Evolutionary conservation across 2,113 vertebrate genomes (phyloP), one percentile per base, ranked within the genome.

Genomic region (Nothobranchius furzeri): DNA sequence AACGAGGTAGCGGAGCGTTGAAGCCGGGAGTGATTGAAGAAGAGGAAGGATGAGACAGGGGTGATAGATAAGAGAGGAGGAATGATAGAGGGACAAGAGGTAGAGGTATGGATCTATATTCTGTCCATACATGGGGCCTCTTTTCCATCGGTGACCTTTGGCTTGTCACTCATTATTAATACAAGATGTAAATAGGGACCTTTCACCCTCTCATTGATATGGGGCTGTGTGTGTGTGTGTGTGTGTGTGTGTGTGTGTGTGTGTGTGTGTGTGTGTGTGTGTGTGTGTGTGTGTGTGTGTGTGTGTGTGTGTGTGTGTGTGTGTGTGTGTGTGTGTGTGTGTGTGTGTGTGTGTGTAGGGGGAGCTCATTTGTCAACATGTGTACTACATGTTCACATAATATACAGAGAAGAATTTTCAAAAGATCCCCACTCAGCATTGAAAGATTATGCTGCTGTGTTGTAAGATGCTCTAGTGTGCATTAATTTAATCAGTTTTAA

Each of bases 121-220:
- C 89, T 86, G 73, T 85, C 82, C 85, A 85, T 87, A 90, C 66
- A 3, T 74, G 78, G 85, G 85, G 86, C 86, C 82, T 85, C 84
- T 79, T 86, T 85, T 89, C 70, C 67, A 70, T 60, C 43, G 0
- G 57, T 92, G 91, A 92, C 91, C 91, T 92, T 92, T 92, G 89
- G 83, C 88, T 88, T 91, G 91, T 92, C 90, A 92, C 88, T 91
- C 90, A 91, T 91, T 92, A 92, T 92, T 92, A 91, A 92, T 91
- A 92, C 90, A 88, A 86, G 85, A 92, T 92, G 91, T 92, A 92
- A 92, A 92, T 92, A 82, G 88, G 89, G 91, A 92, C 91, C 91
- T 92, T 92, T 92, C 87, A 92, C 91, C 91, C 81, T 85, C 90
- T 91, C 90, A 92, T 92, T 92, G 85, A 91, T 91, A 92, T 92